These are phyloP conservation scores for Agrotis puta DNA, from an alignment of 2,888 invertebrate genomes.

Conservation along the genomic window DNA sequence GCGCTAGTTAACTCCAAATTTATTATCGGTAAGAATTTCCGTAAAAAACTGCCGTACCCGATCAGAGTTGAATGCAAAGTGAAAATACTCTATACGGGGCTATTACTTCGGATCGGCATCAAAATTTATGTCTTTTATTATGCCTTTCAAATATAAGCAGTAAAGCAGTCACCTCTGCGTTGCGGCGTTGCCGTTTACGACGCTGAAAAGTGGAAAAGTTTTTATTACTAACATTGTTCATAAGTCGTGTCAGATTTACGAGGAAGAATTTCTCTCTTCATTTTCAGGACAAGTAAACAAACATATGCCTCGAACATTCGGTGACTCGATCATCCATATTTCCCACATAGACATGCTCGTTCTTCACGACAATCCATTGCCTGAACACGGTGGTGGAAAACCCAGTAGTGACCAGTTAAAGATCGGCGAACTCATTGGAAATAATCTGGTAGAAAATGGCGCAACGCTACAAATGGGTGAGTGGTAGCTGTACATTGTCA, in stretches of 20 bases:
- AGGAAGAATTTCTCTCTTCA: background rate
- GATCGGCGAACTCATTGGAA: constrained; percentile 97
- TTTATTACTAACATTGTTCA: background rate
- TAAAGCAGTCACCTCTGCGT: background rate
- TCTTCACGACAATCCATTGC: constrained; percentile 92
- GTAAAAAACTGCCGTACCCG: background rate
- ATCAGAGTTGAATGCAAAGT: background rate
- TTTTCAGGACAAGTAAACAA: constrained; percentile 95
- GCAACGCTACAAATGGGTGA: constrained; percentile 96
- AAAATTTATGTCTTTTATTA: background rate
- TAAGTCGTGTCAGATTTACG: background rate
- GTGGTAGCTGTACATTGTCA: background rate
- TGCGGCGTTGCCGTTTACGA: background rate
- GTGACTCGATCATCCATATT: constrained; percentile 96
- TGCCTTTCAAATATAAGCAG: background rate
- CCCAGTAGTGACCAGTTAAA: constrained; percentile 93
- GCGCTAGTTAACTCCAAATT: constrained; percentile 96
- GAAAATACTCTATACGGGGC: no score
- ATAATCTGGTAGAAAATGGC: constrained; percentile 97
- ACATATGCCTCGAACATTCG: constrained; percentile 98
- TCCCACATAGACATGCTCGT: constrained; percentile 98
- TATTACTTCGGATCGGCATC: no score
- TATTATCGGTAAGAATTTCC: constrained; percentile 94
- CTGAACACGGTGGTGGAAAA: constrained; percentile 92
- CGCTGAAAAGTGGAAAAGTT: background rate